A percentile compares a stretch with the other conserved stretches of the same genome.
Conservation (phyloP, 1,140 invertebrate species). For the Ips typographus region DNA sequence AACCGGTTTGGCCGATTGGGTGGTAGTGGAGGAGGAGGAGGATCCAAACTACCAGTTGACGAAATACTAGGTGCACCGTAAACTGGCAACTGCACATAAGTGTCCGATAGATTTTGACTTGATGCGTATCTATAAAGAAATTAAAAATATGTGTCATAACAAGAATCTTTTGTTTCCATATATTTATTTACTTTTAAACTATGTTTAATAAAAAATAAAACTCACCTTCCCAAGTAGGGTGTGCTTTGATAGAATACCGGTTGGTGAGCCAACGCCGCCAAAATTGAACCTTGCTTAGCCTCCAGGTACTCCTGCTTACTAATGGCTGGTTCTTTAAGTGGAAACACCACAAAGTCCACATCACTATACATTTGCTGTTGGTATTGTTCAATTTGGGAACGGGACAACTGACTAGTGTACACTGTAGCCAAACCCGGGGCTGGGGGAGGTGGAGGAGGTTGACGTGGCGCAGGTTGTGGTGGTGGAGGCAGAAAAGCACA, state of each 20-base stretch:
- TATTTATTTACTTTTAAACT: too few species aligned
- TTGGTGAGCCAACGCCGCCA: slow-evolving; percentile 63
- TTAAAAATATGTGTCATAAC: too few species aligned
- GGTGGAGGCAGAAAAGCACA: slow-evolving; percentile 61
- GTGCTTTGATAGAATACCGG: slow-evolving; percentile 78
- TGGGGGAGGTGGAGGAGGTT: slow-evolving; percentile 54
- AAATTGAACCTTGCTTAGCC: slow-evolving; percentile 72
- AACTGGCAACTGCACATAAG: slow-evolving; percentile 65
- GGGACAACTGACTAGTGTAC: slow-evolving; percentile 68
- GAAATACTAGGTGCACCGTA: slow-evolving; percentile 59
- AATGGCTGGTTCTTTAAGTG: slow-evolving; percentile 81
- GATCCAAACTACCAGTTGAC: slow-evolving; percentile 60
- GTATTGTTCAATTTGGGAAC: slow-evolving; percentile 79
- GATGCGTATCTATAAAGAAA: slow-evolving; percentile 61
- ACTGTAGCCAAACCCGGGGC: slow-evolving; percentile 62
- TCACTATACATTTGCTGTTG: slow-evolving; percentile 86
- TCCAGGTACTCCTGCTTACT: slow-evolving; percentile 89
- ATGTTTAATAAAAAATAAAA: too few species aligned
- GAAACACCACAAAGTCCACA: slow-evolving; percentile 88
- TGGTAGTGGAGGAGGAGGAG: slow-evolving; percentile 59
- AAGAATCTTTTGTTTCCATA: too few species aligned
- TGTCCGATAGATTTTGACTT: slow-evolving; percentile 73
- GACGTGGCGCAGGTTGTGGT: slow-evolving; percentile 55
- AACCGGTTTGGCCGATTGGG: slow-evolving; percentile 59
- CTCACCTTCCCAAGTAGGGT: slow-evolving; percentile 64